Percentiles rank a stretch among this genome's conserved stretches.
Evolutionary conservation across 2,113 vertebrate genomes (phyloP).

Genomic region (Poecilia latipinna): DNA sequence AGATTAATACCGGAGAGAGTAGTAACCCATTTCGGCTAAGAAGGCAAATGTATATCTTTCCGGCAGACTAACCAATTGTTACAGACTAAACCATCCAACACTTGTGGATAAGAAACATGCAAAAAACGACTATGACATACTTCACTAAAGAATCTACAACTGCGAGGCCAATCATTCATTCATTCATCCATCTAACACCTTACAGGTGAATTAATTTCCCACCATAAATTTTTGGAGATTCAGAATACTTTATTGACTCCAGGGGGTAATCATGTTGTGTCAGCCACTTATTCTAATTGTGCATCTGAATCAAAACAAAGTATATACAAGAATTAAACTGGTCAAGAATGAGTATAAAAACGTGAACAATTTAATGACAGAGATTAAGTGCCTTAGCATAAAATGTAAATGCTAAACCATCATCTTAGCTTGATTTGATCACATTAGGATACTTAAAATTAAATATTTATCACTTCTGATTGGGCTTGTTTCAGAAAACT

Average conservation of each 20-base stretch:
- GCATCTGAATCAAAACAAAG: no score
- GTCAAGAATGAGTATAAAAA: no score
- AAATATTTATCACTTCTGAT: not conserved
- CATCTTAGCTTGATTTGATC: not conserved
- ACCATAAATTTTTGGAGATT: not conserved
- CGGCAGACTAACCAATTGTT: conserved; percentile 33
- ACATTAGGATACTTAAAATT: not conserved
- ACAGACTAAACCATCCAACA: conserved; percentile 42
- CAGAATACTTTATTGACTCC: no score
- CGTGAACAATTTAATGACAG: not conserved
- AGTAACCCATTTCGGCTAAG: conserved; percentile 21
- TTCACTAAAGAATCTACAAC: not conserved
- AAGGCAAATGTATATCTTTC: conserved; percentile 36
- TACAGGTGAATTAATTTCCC: conserved; percentile 7
- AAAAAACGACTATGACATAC: not conserved
- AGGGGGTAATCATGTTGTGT: not conserved
- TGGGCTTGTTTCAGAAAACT: not conserved
- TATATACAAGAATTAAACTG: no score
- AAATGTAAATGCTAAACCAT: not conserved
- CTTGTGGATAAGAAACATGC: conserved; percentile 29
- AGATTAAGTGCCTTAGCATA: not conserved
- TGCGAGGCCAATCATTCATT: not conserved
- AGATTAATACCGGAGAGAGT: not conserved
- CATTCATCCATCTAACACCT: not conserved
- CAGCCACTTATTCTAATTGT: no score